Conservation (phyloP, 2,797 vertebrate genomes). For the Acrossocheilus fasciatus region DNA sequence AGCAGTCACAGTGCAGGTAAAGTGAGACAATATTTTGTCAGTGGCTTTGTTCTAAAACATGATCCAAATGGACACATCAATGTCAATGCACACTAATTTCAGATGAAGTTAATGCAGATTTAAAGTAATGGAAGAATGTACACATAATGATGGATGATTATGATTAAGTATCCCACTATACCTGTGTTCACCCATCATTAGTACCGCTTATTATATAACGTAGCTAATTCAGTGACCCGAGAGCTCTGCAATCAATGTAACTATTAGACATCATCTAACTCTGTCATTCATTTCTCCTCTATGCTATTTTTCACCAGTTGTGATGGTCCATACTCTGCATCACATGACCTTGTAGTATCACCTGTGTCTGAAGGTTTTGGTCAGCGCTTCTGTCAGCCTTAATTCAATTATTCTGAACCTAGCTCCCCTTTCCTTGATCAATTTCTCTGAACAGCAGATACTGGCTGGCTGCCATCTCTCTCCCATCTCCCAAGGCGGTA, state of each 20-base stretch:
- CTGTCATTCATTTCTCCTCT: conserved; percentile 41
- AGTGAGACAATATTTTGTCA: neutral
- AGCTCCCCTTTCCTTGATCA: conserved; percentile 54
- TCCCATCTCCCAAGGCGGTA: conserved; percentile 33
- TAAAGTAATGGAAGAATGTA: neutral
- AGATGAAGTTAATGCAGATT: neutral
- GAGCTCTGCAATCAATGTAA: neutral
- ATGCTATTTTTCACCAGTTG: conserved; percentile 19
- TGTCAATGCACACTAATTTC: neutral
- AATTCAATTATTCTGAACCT: conserved; percentile 55
- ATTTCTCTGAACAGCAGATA: conserved; percentile 54
- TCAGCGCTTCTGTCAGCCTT: conserved; percentile 62
- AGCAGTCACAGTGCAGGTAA: neutral
- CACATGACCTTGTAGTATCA: conserved; percentile 60
- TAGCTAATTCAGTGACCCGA: neutral
- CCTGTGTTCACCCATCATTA: conserved; percentile 10
- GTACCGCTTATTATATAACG: neutral
- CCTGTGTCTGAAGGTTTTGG: conserved; percentile 53
- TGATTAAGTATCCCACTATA: neutral
- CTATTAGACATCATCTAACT: conserved; percentile 4
- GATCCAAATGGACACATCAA: neutral
- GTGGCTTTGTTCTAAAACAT: conserved; percentile 2
- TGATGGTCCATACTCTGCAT: conserved; percentile 17
- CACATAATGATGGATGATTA: neutral
- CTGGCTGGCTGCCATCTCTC: conserved; percentile 60